Base-by-base conservation (phyloP, 2,888 invertebrate species). In the Epirrhoe tristata region DNA sequence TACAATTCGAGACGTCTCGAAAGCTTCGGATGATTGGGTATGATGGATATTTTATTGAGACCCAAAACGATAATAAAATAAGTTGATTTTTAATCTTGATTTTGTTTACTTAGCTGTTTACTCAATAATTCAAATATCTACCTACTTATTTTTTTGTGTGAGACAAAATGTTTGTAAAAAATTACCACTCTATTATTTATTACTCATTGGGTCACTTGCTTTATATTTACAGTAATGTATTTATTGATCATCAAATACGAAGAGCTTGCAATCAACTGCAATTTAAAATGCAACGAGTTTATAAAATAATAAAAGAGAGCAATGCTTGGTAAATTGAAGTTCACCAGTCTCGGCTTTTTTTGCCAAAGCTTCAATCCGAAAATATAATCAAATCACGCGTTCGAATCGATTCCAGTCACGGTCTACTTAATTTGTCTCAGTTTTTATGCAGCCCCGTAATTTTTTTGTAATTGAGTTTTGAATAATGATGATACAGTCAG, bases 331-430 rank as follows among this genome's bases (percentile, higher is more conserved):
- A 48, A 16, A 48, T 48, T 16, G 48, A 48, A 48, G 16, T 48
- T 48, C 14, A 48, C 14, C 6, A 7, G 48, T 16, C 16, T 48
- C 48, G 16, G 48, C 46, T 69, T 59, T 69, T 69, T 65, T 53
- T 53, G 32, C n/a, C 31, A 50, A 63, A 36, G 48, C 55, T 63
- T 32, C 39, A 24, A 46, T 58, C 56, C 53, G 60, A 67, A 71
- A 67, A 63, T 48, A 63, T 70, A 70, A 72, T 72, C 62, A 67
- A 68, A 70, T 70, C 64, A 65, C 63, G 60, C 63, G 68, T 58
- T 39, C 34, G 51, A 68, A 68, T 70, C 67, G 64, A 70, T 68
- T 66, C 24, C 3, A 67, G 68, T 69, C 69, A 72, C 63, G 72
- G 70, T 67, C 70, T 67, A 69, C 67, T 69, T 67, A 54, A 64